phyloP scores from a whole-genome alignment of 2,797 vertebrate species.

The Pelochelys cantorii region DNA sequence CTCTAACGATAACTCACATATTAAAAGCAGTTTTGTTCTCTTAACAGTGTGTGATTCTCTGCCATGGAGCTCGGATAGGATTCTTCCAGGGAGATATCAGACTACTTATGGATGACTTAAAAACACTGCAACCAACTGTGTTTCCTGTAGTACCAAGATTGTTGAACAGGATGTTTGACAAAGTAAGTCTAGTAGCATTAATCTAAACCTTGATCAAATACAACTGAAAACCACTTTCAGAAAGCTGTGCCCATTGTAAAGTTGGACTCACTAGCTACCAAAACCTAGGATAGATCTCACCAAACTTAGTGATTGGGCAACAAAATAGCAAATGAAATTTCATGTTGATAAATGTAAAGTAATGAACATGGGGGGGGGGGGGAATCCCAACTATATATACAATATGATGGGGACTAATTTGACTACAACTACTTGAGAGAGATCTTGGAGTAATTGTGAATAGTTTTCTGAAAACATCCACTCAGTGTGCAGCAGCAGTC shows the following conservation, averaged over 20 bases:
- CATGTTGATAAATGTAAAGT: too few species aligned
- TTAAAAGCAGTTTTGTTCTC: neutral
- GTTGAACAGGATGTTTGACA: slow-evolving; percentile 98
- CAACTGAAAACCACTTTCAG: neutral
- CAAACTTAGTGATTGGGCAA: too few species aligned
- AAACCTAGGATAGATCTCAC: neutral
- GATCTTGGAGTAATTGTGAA: too few species aligned
- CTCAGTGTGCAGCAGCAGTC: too few species aligned
- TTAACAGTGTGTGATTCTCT: slow-evolving; percentile 88
- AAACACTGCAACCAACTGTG: slow-evolving; percentile 91
- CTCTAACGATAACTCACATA: neutral
- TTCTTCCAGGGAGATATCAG: slow-evolving; percentile 98
- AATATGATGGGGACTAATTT: too few species aligned
- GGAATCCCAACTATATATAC: too few species aligned
- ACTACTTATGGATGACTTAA: slow-evolving; percentile 96
- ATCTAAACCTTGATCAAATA: neutral
- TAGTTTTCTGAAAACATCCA: too few species aligned
- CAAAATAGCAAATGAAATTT: too few species aligned
- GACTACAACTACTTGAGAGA: too few species aligned
- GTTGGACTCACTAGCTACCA: neutral
- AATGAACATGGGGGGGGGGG: too few species aligned
- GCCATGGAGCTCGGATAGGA: slow-evolving; percentile 94
- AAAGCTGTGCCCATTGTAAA: neutral
- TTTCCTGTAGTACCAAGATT: slow-evolving; percentile 97
- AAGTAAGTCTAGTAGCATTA: slow-evolving; percentile 80